Conservation (phyloP, 2,113 vertebrate genomes). For the Gnathonemus longibarbis region DNA sequence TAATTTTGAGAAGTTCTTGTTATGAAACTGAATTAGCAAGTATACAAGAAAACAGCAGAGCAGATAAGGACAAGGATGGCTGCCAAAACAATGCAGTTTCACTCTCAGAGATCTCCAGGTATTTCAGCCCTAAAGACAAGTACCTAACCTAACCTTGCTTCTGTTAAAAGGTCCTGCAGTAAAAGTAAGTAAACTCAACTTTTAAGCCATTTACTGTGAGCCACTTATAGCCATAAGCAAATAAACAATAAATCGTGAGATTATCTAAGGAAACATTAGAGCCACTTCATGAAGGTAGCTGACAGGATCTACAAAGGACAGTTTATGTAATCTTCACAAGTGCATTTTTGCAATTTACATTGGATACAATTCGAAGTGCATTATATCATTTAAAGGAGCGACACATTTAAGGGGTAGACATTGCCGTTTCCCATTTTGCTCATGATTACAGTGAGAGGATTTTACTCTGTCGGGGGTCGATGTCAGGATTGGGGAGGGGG, state of each 20-base stretch:
- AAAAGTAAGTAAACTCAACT: neutral
- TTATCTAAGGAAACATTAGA: neutral
- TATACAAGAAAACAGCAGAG: neutral
- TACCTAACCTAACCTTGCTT: neutral
- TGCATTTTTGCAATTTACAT: neutral
- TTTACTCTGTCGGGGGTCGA: neutral
- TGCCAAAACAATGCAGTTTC: neutral
- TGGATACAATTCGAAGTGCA: neutral
- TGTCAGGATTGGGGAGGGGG: neutral
- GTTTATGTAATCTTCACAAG: neutral
- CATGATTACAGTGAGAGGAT: neutral
- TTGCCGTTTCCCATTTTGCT: neutral
- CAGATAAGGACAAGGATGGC: neutral
- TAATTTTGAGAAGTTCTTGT: neutral
- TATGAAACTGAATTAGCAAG: neutral
- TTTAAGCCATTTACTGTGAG: neutral
- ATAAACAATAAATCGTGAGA: neutral
- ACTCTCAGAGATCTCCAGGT: neutral
- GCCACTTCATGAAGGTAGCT: neutral
- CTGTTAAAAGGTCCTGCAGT: neutral
- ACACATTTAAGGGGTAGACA: neutral
- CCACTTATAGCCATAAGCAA: neutral
- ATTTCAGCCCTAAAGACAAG: neutral
- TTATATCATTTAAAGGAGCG: neutral
- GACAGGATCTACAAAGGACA: neutral